Evolutionary conservation across 2,888 invertebrate species (phyloP), one percentile per base, ranked within the genome.

Genomic region (Atrina japonica): DNA sequence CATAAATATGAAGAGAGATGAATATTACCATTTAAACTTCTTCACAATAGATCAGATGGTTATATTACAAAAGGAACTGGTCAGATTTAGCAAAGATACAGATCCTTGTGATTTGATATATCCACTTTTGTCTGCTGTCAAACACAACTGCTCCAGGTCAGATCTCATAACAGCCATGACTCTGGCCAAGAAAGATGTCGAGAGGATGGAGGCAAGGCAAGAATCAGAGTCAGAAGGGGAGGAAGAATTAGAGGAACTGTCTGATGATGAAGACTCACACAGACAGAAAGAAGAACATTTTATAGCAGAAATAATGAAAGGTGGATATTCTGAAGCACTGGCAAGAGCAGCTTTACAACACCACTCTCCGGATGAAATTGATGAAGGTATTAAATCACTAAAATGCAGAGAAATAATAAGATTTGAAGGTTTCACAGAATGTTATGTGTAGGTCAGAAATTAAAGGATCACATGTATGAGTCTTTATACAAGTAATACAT

Each of bases 31-130:
- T 7, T 75, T 86, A 60, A 86, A 86, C 66, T 72, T 76, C 63
- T 86, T 75, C 71, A 85, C 84, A 16, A 82, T 83, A 2, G 81
- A 82, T 56, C 86, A 86, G 70, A 68, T 86, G 52, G 85, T 86
- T 16, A 80, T 85, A 29, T 76, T 86, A 40, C 79, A 86, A 53
- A 67, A 72, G 50, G 78, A 85, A 45, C 59, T 86, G 43, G 78
- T 82, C 23, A 75, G 67, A 58, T 25, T 80, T 11, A 77, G 80
- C 3, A 59, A 66, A 14, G 55, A 66, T 1, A 40, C 61, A 9
- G 58, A 75, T 1, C 66, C 70, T 1, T 67, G 65, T n/a, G 40
- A 64, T 11, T 52, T 60, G 18, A 74, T 82, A 30, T 81, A 75
- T 60, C 78, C 82, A 2, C 64, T 83, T 61, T 65, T 83, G 49